Conservation (phyloP, 2,888 invertebrate genomes). For the Polymixis lichenea region DNA sequence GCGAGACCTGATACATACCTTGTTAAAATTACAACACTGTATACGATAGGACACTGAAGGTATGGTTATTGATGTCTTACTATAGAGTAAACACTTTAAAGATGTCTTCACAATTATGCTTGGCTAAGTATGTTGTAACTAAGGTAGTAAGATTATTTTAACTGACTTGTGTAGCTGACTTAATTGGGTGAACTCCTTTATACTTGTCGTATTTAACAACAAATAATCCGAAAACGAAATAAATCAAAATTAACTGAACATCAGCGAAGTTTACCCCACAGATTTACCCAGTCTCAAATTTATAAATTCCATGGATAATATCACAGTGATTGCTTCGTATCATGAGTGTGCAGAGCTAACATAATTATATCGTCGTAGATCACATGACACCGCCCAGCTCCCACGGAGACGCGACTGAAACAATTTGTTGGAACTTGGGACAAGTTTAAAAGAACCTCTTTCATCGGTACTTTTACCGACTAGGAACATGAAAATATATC, state of each 20-base stretch:
- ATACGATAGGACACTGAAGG: not conserved
- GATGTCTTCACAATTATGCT: not conserved
- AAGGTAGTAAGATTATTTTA: not conserved
- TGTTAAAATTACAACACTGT: conserved; percentile 53
- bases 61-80: not conserved
- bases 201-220: not conserved
- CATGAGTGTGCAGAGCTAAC: conserved; percentile 18
- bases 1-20: conserved; percentile 41
- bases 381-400: conserved; percentile 14
- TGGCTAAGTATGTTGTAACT: not conserved
- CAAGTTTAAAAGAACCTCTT: not conserved
- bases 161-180: not conserved
- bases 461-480: too few relatives aligned
- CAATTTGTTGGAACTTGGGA: conserved; percentile 6
- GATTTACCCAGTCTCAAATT: not conserved
- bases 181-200: not conserved
- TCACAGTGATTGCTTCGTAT: conserved; percentile 17
- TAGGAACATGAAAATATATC: not conserved
- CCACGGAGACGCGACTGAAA: not conserved
- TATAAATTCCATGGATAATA: not conserved
- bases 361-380: conserved; percentile 25
- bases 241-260: not conserved
- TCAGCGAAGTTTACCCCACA: not conserved
- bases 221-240: not conserved
- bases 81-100: not conserved